Conservation (phyloP, 2,797 vertebrate genomes). For the Erethizon dorsatum region DNA sequence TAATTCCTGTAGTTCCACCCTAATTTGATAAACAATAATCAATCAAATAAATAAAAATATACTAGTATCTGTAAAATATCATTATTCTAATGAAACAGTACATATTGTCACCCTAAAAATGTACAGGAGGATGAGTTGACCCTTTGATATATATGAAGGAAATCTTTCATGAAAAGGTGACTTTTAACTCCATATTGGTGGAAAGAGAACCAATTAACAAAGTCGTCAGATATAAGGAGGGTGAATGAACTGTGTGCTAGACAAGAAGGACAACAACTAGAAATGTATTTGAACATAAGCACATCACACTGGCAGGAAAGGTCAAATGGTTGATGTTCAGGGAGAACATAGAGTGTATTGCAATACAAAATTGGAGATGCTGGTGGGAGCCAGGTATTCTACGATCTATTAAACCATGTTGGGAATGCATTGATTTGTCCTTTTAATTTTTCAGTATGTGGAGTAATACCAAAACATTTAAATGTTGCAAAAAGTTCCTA, state of each 20-base stretch:
- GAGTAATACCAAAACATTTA: not conserved
- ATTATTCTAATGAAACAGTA: not conserved
- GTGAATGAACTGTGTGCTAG: not conserved
- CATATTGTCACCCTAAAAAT: not conserved
- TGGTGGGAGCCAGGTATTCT: rapidly evolving
- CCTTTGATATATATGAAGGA: not conserved
- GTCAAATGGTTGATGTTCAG: not conserved
- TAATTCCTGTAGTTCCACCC: not conserved
- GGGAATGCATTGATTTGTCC: not conserved
- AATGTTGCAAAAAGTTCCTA: not conserved
- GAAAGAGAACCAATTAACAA: not conserved
- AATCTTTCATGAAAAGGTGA: not conserved
- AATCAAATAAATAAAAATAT: not conserved
- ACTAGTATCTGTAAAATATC: slow-evolving; percentile 7
- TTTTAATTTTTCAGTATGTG: not conserved
- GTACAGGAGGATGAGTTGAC: not conserved
- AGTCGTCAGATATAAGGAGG: not conserved
- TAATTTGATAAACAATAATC: not conserved
- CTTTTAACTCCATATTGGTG: slow-evolving; percentile 6
- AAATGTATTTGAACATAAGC: not conserved
- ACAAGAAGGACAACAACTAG: not conserved
- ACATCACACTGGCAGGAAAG: not conserved
- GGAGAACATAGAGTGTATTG: not conserved
- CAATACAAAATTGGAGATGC: not conserved
- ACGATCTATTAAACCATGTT: not conserved